Base-by-base conservation (phyloP, 1,140 invertebrate genomes). In the Asbolus verrucosus region DNA sequence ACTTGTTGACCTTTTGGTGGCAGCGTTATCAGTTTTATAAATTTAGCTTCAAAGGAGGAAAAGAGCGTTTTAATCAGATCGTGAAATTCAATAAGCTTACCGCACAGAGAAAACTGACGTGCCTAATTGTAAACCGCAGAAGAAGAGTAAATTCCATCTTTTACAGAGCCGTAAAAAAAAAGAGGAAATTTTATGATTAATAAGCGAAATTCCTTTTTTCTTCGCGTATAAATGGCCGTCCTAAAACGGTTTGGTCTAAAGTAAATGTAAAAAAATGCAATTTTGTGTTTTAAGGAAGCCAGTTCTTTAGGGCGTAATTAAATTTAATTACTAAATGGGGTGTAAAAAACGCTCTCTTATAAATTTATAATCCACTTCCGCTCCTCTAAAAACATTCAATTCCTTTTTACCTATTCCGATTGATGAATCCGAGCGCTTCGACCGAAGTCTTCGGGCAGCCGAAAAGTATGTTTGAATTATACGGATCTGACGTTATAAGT, bases 251-350 rank as follows among this genome's bases (percentile, higher is more conserved):
- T 66, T 27, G 46, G 46, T 50, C 16, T 19, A 50, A 66, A 66
- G 65, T 54, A 27, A 39, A 67, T 59, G 36, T 33, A n/a, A 67
- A 67, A 67, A 67, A 67, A 66, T 66, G 65, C 46, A 66, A 66
- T 67, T 67, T 67, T 43, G 38, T 59, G 65, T 67, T 67, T 59
- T 36, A 27, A 67, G 65, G 36, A 67, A 54, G 24, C 30, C 43
- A 54, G 50, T 46, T 38, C 67, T 69, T 69, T 69, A 24, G 54
- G 39, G 54, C 59, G 33, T 69, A 69, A 69, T 69, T 69, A 69
- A 69, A 69, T 69, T 69, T 69, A 69, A 69, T 69, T 69, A 69
- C 59, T 69, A 62, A 69, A 46, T 69, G 54, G 59, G 59, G 67
- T 69, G 67, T 69, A 69, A 69, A 67, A 69, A 67, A 59, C 65